These are phyloP conservation scores for Spodoptera littoralis DNA, from an alignment of 2,888 invertebrate species.

Conservation along the genomic window DNA sequence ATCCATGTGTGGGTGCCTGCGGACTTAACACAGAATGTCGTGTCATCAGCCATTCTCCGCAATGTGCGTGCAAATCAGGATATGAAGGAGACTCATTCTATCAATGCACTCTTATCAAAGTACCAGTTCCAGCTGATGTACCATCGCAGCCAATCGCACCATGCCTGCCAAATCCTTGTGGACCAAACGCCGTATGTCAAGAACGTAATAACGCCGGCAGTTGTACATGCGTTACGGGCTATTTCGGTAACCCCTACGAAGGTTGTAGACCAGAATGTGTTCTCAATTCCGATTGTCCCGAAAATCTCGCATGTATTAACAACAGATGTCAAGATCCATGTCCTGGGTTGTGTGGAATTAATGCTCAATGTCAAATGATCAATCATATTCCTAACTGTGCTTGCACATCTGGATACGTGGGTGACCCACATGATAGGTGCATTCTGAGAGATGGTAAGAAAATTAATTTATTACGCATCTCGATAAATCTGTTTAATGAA, in stretches of 20 bases:
- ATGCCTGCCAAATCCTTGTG: constrained; percentile 91
- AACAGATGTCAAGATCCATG: constrained; percentile 92
- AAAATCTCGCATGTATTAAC: constrained; percentile 90
- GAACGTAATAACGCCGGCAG: constrained; percentile 91
- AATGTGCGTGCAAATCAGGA: constrained; percentile 92
- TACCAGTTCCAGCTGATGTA: constrained; percentile 61
- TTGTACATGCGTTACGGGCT: constrained; percentile 91
- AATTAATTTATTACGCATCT: neutral
- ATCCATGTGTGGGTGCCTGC: constrained; percentile 94
- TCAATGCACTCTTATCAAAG: constrained; percentile 86
- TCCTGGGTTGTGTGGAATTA: constrained; percentile 93
- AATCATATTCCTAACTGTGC: constrained; percentile 93
- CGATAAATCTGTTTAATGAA: too few species aligned
- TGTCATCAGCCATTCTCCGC: constrained; percentile 95
- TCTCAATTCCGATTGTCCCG: constrained; percentile 91
- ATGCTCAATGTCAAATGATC: constrained; percentile 92
- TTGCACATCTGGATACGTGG: constrained; percentile 90
- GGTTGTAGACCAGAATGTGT: constrained; percentile 93
- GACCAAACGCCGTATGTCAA: constrained; percentile 91
- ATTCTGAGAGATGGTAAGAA: constrained; percentile 75
- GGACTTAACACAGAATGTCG: constrained; percentile 93
- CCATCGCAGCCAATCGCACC: constrained; percentile 75
- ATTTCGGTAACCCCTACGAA: constrained; percentile 91
- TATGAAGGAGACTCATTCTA: constrained; percentile 94
- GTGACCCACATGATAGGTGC: constrained; percentile 91